Percentiles rank a stretch among this genome's conserved stretches.
These are phyloP conservation scores for Tachysurus vachellii DNA, from an alignment of 2,113 vertebrate species.

Conservation along the genomic window DNA sequence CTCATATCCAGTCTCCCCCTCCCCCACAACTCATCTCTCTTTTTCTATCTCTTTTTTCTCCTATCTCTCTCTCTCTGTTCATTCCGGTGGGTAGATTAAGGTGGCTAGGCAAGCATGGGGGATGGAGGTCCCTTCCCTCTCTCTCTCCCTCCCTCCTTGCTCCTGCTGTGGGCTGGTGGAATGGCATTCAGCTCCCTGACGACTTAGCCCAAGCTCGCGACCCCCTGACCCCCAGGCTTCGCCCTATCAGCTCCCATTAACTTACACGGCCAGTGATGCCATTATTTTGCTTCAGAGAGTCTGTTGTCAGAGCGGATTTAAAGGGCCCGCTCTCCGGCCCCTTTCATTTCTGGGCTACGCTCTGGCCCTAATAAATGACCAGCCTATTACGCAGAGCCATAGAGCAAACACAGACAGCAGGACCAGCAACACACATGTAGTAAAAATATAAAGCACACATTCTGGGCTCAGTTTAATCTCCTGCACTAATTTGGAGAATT, in stretches of 20 bases:
- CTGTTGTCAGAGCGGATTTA: constrained; percentile 78
- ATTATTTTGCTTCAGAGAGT: constrained; percentile 86
- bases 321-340: constrained; percentile 72
- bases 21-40: constrained; percentile 43
- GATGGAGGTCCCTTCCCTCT: constrained; percentile 41
- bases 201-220: constrained; percentile 76
- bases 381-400: constrained; percentile 69
- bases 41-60: constrained; percentile 55
- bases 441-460: neutral
- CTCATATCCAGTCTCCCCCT: constrained; percentile 58
- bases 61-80: constrained; percentile 57
- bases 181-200: constrained; percentile 88
- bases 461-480: neutral
- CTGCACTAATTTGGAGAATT: neutral
- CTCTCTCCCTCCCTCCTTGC: constrained; percentile 49
- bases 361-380: constrained; percentile 72
- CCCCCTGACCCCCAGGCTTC: constrained; percentile 81
- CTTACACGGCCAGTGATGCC: constrained; percentile 80
- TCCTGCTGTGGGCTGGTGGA: constrained; percentile 66
- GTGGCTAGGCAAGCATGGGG: constrained; percentile 51
- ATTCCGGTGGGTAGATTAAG: constrained; percentile 69
- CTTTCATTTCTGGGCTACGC: constrained; percentile 77
- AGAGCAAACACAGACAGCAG: neutral
- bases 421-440: neutral
- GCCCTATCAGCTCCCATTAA: constrained; percentile 88